These are phyloP conservation scores for Xyrauchen texanus DNA, from an alignment of 2,113 vertebrate species.

Conservation along the genomic window DNA sequence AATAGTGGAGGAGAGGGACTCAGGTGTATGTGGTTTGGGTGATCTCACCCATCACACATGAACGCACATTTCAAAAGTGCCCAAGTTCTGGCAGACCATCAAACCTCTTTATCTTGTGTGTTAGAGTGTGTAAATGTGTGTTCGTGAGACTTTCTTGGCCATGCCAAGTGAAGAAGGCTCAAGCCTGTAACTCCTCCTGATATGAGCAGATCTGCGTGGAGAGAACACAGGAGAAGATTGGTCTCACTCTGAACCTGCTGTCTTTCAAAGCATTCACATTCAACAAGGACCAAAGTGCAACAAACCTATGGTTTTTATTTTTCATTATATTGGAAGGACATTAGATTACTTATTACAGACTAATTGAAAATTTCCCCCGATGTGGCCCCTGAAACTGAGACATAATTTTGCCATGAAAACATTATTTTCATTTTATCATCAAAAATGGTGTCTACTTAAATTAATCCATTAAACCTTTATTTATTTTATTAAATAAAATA, in stretches of 20 bases:
- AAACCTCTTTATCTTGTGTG: constrained; percentile 52
- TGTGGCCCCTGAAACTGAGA: too few relatives aligned
- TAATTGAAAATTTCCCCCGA: too few relatives aligned
- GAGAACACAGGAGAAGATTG: constrained; percentile 26
- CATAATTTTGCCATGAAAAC: too few relatives aligned
- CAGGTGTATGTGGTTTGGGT: constrained; percentile 54
- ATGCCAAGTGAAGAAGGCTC: constrained; percentile 29
- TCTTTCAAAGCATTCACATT: constrained; percentile 8
- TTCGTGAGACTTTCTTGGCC: constrained; percentile 29
- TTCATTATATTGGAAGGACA: too few relatives aligned
- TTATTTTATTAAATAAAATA: too few relatives aligned
- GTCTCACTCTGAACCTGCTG: neutral
- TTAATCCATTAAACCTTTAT: too few relatives aligned
- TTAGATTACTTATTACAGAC: too few relatives aligned
- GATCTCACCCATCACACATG: constrained; percentile 56
- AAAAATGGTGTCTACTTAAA: too few relatives aligned
- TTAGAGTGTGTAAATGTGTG: neutral
- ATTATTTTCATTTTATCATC: too few relatives aligned
- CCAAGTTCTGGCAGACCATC: constrained; percentile 35
- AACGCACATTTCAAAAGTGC: constrained; percentile 57
- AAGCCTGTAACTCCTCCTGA: constrained; percentile 43
- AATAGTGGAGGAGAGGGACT: constrained; percentile 45
- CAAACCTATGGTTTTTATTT: too few relatives aligned
- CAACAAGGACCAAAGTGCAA: too few relatives aligned
- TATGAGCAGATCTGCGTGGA: constrained; percentile 25